Conservation (phyloP, 2,113 vertebrate genomes). For the Cinclus mexicanus region DNA sequence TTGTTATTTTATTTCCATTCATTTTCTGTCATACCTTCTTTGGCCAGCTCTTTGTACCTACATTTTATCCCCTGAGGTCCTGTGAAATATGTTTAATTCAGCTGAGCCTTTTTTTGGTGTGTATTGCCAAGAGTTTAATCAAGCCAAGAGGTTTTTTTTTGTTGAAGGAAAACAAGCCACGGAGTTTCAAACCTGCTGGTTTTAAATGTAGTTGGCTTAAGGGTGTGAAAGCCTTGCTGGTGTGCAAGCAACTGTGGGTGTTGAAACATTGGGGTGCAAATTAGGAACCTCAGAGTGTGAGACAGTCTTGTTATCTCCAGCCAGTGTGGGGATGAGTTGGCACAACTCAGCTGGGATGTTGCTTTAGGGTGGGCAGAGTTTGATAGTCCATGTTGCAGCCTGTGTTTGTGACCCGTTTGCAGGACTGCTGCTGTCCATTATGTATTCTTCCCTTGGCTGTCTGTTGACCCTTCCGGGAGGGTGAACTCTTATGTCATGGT, state of each 20-base stretch:
- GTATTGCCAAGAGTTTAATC: neutral
- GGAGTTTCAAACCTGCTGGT: neutral
- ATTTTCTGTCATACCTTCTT: neutral
- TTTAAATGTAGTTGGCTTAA: neutral
- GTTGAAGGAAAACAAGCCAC: neutral
- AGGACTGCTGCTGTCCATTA: neutral
- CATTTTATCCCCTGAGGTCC: neutral
- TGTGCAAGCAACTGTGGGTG: fast-evolving
- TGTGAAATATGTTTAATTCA: neutral
- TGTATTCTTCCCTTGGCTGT: neutral
- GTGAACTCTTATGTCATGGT: neutral
- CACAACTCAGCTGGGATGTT: neutral
- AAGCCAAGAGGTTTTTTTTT: neutral
- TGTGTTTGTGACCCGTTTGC: neutral
- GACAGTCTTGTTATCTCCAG: neutral
- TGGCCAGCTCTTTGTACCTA: neutral
- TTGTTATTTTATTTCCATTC: neutral
- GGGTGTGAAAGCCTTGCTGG: neutral
- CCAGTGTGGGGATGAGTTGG: neutral
- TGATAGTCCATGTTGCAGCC: neutral
- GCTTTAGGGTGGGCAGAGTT: neutral
- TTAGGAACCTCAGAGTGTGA: neutral
- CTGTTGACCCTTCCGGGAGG: neutral
- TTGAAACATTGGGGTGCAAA: neutral
- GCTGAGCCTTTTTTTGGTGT: neutral